Evolutionary conservation across 2,888 invertebrate species (phyloP), one percentile per base, ranked within the genome.

Genomic region (Azorinus chamasolen): DNA sequence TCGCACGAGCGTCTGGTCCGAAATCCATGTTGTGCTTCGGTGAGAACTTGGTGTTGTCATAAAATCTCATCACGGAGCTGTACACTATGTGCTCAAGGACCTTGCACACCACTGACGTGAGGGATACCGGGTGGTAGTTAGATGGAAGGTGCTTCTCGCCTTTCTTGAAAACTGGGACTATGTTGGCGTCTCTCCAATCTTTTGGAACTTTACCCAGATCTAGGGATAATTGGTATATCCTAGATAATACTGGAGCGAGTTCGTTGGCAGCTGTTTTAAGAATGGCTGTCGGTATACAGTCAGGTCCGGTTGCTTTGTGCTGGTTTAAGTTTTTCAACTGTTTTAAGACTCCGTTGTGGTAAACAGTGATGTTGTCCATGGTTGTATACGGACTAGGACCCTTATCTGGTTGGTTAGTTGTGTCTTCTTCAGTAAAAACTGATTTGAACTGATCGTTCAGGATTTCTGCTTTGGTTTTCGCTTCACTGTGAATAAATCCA

Each of bases 121-220:
- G 58, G 2, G 63, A 69, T 3, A 63, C 58, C 20, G 66, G 71
- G 1, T 62, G 20, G 43, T 76, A 71, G 51, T 62, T 71, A 20
- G 46, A n/a, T n/a, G 76, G 71, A 37, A 51, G 46, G 24, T 39
- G 18, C 57, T 32, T 55, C 22, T 76, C 62, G 2, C 65, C 76
- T 51, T 65, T 62, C 45, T 76, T 76, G 45, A 55, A 76, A 22
- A 76, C 55, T 10, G 70, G 65, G 1, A 62, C 53, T 24, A 76
- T 57, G 5, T 22, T 32, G 25, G 64, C 51, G 0, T 50, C 20
- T 12, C 51, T 53, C 71, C 63, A 71, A 55, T 63, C 57, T 10
- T 57, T 8, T 10, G 63, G 57, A 14, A 51, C 53, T 48, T 45
- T 25, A n/a, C 50, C 63, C 20, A n/a, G 18, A 43, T 69, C 54